These are phyloP conservation scores for Agrilus cyanescens DNA, from an alignment of 2,888 invertebrate species.

Conservation along the genomic window DNA sequence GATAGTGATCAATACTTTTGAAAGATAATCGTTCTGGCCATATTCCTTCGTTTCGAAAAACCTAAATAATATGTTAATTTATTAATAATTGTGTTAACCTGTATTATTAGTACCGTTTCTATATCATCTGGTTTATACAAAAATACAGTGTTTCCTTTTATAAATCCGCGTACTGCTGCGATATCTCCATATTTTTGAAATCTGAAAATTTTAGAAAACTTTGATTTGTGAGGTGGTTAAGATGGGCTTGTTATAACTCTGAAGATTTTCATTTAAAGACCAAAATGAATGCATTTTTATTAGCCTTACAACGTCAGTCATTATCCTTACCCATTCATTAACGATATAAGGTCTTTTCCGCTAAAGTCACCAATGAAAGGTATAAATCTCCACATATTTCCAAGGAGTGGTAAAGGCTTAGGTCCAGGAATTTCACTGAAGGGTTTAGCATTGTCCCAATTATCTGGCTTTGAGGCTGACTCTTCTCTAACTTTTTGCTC, in stretches of 20 bases:
- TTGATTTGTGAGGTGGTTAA: no score
- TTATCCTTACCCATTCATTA: constrained; percentile 12
- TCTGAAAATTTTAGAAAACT: neutral
- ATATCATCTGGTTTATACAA: constrained; percentile 39
- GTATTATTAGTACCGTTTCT: constrained; percentile 20
- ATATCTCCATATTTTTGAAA: constrained; percentile 34
- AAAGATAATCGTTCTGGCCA: constrained; percentile 35
- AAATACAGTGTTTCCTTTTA: constrained; percentile 20
- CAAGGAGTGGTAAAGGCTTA: constrained; percentile 24
- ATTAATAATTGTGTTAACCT: no score
- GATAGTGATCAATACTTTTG: constrained; percentile 32
- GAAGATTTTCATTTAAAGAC: no score
- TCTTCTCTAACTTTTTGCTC: neutral
- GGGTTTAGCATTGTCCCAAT: constrained; percentile 23
- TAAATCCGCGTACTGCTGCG: constrained; percentile 32
- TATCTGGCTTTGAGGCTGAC: constrained; percentile 16
- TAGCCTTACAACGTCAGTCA: no score
- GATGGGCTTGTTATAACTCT: no score
- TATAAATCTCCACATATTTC: constrained; percentile 25
- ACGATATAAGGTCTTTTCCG: constrained; percentile 12
- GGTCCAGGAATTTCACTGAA: constrained; percentile 24
- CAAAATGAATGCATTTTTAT: no score
- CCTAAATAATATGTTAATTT: constrained; percentile 12
- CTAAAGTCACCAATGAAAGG: constrained; percentile 22
- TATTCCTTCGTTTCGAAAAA: constrained; percentile 36